Conservation (phyloP, 2,888 invertebrate genomes). For the Cynaeus angustus region DNA sequence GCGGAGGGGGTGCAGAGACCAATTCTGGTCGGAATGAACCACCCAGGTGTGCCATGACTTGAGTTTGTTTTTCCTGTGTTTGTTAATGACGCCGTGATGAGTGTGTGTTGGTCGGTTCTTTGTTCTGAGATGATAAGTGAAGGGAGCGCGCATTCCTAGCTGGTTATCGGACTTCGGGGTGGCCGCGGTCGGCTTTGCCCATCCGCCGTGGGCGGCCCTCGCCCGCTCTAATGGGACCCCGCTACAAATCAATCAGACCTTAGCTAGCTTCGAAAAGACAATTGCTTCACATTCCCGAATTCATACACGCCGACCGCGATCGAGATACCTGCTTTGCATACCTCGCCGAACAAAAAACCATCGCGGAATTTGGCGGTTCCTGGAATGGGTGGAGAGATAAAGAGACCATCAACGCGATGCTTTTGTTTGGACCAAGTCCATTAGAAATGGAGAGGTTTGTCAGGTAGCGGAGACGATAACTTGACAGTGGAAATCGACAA, state of each 20-base stretch:
- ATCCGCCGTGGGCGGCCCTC: constrained; percentile 66
- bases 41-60: constrained; percentile 70
- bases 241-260: constrained; percentile 69
- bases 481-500: constrained; percentile 38
- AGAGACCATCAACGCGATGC: constrained; percentile 17
- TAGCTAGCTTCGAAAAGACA: constrained; percentile 36
- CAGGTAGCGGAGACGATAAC: constrained; percentile 32
- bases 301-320: constrained; percentile 39
- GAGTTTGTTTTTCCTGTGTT: constrained; percentile 71
- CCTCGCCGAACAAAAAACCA: constrained; percentile 13
- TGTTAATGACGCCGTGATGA: constrained; percentile 72
- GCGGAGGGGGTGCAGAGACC: constrained; percentile 44
- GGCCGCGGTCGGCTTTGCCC: constrained; percentile 63
- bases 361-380: constrained; percentile 25
- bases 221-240: constrained; percentile 65
- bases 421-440: background rate
- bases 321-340: constrained; percentile 25
- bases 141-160: constrained; percentile 60
- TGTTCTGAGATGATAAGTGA: constrained; percentile 61
- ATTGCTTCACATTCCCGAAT: constrained; percentile 51
- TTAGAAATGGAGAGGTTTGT: constrained; percentile 27
- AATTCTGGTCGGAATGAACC: constrained; percentile 59
- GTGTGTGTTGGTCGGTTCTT: constrained; percentile 67
- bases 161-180: constrained; percentile 68
- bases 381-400: constrained; percentile 15